Percentiles rank a stretch among this genome's conserved stretches.
Evolutionary conservation across 2,888 invertebrate genomes (phyloP).

Genomic region (Drosophila algonquin): DNA sequence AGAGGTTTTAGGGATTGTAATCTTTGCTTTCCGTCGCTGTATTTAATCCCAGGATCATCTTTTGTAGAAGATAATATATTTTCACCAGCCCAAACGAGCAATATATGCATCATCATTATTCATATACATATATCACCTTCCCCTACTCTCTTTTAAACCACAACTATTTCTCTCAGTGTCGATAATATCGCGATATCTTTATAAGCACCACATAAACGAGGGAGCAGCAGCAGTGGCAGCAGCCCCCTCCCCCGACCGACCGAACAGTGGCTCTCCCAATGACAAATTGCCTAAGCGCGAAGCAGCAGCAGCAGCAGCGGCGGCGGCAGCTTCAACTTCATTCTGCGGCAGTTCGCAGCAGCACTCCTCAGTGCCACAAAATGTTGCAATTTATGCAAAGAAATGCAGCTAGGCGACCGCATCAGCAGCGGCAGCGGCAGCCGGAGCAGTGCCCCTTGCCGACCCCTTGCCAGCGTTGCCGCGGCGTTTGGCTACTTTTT

Average conservation of each 20-base stretch:
- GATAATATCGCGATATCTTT: constrained; percentile 59
- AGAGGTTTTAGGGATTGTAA: no score
- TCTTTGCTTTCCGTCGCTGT: no score
- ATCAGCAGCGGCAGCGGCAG: constrained; percentile 18
- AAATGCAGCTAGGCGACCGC: constrained; percentile 62
- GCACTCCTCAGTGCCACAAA: constrained; percentile 38
- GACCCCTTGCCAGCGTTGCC: constrained; percentile 10
- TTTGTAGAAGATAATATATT: no score
- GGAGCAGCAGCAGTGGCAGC: not conserved
- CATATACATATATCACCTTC: no score
- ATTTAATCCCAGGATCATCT: no score
- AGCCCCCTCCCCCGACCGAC: not conserved
- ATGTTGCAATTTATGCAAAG: constrained; percentile 74
- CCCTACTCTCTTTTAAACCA: constrained; percentile 5
- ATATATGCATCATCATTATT: no score
- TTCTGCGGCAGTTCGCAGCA: no score
- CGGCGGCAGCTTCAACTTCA: constrained; percentile 49
- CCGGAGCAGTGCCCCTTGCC: not conserved
- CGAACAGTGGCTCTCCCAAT: constrained; percentile 57
- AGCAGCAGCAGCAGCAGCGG: constrained; percentile 17
- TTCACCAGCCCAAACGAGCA: no score
- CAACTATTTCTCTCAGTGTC: constrained; percentile 31
- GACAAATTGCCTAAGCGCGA: constrained; percentile 71
- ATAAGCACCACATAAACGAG: constrained; percentile 2
- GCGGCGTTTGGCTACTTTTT: constrained; percentile 66